Base-by-base conservation (phyloP, 2,888 invertebrate species). In the Stenurella melanura region DNA sequence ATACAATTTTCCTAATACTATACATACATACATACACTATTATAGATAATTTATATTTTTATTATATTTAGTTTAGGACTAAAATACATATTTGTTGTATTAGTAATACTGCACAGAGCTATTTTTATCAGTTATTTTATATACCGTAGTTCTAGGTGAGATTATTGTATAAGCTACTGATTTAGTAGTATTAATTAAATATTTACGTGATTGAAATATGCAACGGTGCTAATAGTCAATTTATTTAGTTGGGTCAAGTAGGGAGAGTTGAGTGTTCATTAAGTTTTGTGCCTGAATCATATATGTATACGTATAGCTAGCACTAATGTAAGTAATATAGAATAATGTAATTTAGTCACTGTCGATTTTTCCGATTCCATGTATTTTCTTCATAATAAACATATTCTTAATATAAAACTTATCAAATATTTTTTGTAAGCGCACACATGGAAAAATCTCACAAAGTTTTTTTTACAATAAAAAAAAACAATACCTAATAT, bases 21-120 rank as follows among this genome's bases (percentile, higher is more conserved):
- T 60, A 60, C n/a, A n/a, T 26, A 15, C 26, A n/a, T 69, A 38
- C 26, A 26, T 38, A 34, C 68, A 34, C 21, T 26, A 26, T 58
- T 50, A 42, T n/a, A 56, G 19, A 26, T 34, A 56, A 64, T 73
- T 50, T 67, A 73, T 58, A 73, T 64, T 73, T 66, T 63, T 73
- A 73, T 64, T 64, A 64, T 73, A 73, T 73, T 73, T 73, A 66
- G 15, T 21, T 19, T 42, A 58, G 30, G 15, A 17, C 42, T 42
- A 58, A 70, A 34, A 56, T 56, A 73, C 56, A 66, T 74, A 70
- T 75, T 75, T 75, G 50, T 71, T 70, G 30, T 72, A 38, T 75
- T 71, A 75, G 42, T 75, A 75, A 72, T 18, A 34, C 21, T 26
- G 7, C 30, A 34, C 30, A 5, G 7, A 34, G 9, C 30, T 34